phyloP scores from a whole-genome alignment of 2,888 invertebrate species.

The Laspeyria flexula region DNA sequence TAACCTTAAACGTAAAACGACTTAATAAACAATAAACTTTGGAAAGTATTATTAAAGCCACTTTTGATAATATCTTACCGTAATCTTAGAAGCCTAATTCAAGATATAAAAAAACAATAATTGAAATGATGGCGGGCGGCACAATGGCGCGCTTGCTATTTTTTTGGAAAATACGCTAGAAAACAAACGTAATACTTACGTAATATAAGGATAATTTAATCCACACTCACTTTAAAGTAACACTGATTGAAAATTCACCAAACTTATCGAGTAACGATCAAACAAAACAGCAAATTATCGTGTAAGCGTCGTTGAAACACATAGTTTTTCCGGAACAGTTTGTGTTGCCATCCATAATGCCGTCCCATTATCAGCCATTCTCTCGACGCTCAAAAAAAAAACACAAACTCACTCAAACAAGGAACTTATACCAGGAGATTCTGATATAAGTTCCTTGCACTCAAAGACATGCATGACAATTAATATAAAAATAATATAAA shows the following conservation, averaged over 20 bases:
- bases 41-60: not conserved
- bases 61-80: not conserved
- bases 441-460: too few species aligned
- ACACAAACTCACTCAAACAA: too few species aligned
- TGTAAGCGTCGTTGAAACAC: constrained; percentile 63
- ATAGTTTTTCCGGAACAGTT: constrained; percentile 58
- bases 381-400: too few species aligned
- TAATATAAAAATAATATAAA: too few species aligned
- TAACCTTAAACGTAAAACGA: constrained; percentile 31
- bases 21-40: not conserved
- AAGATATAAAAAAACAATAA: constrained; percentile 47
- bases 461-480: too few species aligned
- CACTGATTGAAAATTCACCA: constrained; percentile 55
- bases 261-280: constrained; percentile 47
- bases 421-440: too few species aligned
- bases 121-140: constrained; percentile 77
- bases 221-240: constrained; percentile 47
- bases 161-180: constrained; percentile 24
- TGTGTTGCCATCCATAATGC: constrained; percentile 40
- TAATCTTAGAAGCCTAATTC: constrained; percentile 10
- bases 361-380: too few species aligned
- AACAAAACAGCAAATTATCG: constrained; percentile 55
- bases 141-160: constrained; percentile 66
- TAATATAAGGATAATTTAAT: constrained; percentile 43
- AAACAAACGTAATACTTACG: constrained; percentile 61